phyloP scores from a whole-genome alignment of 1,140 invertebrate genomes.

The Maniola jurtina region DNA sequence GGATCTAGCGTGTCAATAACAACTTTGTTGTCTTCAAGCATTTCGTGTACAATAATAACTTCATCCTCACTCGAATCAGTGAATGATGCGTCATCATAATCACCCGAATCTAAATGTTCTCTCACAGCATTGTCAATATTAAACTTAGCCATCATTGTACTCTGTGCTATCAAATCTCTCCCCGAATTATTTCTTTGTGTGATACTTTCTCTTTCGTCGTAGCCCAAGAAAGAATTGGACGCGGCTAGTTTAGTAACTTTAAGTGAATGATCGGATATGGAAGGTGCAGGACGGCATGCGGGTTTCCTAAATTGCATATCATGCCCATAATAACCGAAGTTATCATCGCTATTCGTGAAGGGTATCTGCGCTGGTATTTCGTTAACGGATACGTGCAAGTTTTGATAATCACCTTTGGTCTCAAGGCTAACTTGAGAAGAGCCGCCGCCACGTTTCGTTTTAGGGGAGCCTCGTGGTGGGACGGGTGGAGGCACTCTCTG shows the following conservation, averaged over 20 bases:
- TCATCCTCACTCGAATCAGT: constrained; percentile 70
- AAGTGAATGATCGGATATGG: constrained; percentile 60
- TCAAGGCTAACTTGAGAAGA: constrained; percentile 60
- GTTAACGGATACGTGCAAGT: constrained; percentile 58
- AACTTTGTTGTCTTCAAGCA: constrained; percentile 36
- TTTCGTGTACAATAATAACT: constrained; percentile 49
- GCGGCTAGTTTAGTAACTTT: constrained; percentile 55
- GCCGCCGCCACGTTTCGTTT: constrained; percentile 78
- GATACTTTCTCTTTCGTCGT: constrained; percentile 57
- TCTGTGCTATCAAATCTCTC: constrained; percentile 64
- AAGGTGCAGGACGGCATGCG: constrained; percentile 61
- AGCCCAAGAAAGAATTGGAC: constrained; percentile 65
- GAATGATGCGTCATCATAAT: constrained; percentile 65
- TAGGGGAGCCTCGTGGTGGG: constrained; percentile 88
- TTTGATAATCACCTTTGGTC: constrained; percentile 75
- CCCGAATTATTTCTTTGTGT: constrained; percentile 48
- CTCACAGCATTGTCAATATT: constrained; percentile 61
- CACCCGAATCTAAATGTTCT: constrained; percentile 66
- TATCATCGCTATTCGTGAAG: constrained; percentile 66
- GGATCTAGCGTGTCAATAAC: constrained; percentile 26
- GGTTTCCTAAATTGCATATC: constrained; percentile 64
- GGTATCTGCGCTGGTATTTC: constrained; percentile 60
- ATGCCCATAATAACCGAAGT: constrained; percentile 70
- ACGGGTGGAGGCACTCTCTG: constrained; percentile 88
- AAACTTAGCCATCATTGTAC: constrained; percentile 72